Evolutionary conservation across 2,113 vertebrate species (phyloP), one percentile per base, ranked within the genome.

Genomic region (Puma concolor): DNA sequence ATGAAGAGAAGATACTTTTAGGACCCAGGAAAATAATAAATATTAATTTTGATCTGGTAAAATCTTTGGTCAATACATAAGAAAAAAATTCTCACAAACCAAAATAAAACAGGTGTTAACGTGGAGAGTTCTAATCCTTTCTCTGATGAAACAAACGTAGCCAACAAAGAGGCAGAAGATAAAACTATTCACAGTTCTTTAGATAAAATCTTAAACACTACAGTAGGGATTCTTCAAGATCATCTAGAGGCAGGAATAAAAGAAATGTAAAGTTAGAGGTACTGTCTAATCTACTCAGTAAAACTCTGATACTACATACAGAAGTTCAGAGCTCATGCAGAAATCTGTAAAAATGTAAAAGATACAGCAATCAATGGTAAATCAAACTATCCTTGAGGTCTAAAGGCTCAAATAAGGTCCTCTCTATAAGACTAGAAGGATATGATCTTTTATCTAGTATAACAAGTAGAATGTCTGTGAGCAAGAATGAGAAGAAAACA

Each of bases 11-110:
- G n/a, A 71, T n/a, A 81, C 7, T 69, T 93, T 81, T 74, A 96
- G 33, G 50, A 69, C 11, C 15, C 25, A 93, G 86, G 77, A 96
- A 84, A 91, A 97, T 19, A 80, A 79, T 76, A 29, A 87, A 81
- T 88, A 77, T 91, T 92, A 63, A 90, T 88, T 93, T 87, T 90
- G 38, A 81, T 74, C 36, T 67, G 44, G 19, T 88, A 79, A 79
- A 66, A 91, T 80, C 33, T 93, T 96, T 72, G 50, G 23, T 79
- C 38, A 74, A 31, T 69, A 80, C 23, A 66, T 16, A 95, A 93
- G 54, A 91, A 57, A 91, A 91, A 85, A 94, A 91, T 7, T 84
- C 82, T 88, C 16, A 86, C 10, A 76, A 87, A 91, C 11, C 31
- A 41, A 94, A 67, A 77, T 33, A 89, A 93, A 91, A 81, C 25